Evolutionary conservation across 2,888 invertebrate genomes (phyloP).

Genomic region (Carabus problematicus): DNA sequence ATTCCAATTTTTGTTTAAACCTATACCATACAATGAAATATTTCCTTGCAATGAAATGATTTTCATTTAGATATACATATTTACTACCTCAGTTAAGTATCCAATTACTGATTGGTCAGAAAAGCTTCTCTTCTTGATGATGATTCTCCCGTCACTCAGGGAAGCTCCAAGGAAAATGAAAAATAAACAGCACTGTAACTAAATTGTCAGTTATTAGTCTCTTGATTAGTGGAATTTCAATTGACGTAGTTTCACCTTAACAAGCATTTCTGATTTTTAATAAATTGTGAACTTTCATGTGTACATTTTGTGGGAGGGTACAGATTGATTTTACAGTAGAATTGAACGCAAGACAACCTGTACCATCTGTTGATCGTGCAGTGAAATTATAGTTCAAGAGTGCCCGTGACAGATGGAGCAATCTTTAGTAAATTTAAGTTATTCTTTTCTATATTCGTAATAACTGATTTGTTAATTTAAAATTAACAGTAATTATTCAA

Average conservation of each 20-base stretch:
- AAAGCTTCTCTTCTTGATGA: slow-evolving; percentile 69
- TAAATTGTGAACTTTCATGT: slow-evolving; percentile 7
- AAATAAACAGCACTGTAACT: slow-evolving; percentile 28
- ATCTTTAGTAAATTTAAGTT: slow-evolving; percentile 3
- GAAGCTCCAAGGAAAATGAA: slow-evolving; percentile 17
- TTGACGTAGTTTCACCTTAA: slow-evolving; percentile 10
- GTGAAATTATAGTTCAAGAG: background rate
- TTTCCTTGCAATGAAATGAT: background rate
- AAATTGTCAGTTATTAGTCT: slow-evolving; percentile 19
- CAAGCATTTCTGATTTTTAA: slow-evolving; percentile 12
- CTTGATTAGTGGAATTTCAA: background rate
- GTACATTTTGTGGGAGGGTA: background rate
- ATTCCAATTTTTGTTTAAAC: background rate
- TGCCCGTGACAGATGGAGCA: background rate
- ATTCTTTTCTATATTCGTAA: slow-evolving; percentile 1
- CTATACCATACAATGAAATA: background rate
- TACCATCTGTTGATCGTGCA: slow-evolving; percentile 20
- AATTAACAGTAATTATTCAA: background rate
- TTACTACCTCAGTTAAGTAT: slow-evolving; percentile 80
- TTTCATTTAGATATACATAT: background rate
- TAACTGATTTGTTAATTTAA: background rate
- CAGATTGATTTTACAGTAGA: slow-evolving; percentile 30
- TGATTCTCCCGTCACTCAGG: slow-evolving; percentile 52
- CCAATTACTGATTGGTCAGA: slow-evolving; percentile 82
- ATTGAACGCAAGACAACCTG: background rate